Evolutionary conservation across 2,888 invertebrate genomes (phyloP), one percentile per base, ranked within the genome.

Genomic region (Marasmarcha lunaedactyla): DNA sequence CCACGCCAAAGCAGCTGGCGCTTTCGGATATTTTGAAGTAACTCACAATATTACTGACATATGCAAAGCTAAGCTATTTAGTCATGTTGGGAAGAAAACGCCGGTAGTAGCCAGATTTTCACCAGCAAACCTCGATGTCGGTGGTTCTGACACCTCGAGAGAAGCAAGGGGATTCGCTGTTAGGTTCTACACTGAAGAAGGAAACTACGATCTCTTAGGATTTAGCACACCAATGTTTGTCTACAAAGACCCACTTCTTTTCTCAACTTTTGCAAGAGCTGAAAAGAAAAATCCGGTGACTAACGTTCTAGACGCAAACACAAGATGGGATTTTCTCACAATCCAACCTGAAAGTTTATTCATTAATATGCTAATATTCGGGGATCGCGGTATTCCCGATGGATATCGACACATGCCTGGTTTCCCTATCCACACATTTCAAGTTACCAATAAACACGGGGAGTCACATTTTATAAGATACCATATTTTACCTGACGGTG

Each of bases 381-480:
- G 91, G 5, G 96, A 95, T 70, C 87, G 93, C 49, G 96, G 96
- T 14, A 90, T 91, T 46, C 95, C 96, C 0, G 91, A 95, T 63
- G 95, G 95, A 2, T 90, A 88, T 67, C 87, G 94, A 15, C 89
- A 89, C 63, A 95, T 96, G 95, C 91, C 96, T 57, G 94, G 93
- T 33, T 97, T 93, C 54, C 92, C 94, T 2, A 92, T 92, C 0
- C 95, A 97, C 65, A 93, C 95, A 0, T 96, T 91, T 69, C 94
- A 94, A 64, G 63, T 95, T 45, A 87, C 94, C 15, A 96, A 95
- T 66, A 84, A 74, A 10, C 69, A 87, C 2, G 87, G 89, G 0
- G 86, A 90, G 41, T 68, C 85, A 5, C 79, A 90, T 48, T 96
- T 90, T 63, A 92, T 91, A 49, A 94, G 94, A 81, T 96, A 95